Percentiles rank a stretch among this genome's conserved stretches.
Evolutionary conservation across 2,797 vertebrate genomes (phyloP).

Genomic region (Sebastes oblongus): DNA sequence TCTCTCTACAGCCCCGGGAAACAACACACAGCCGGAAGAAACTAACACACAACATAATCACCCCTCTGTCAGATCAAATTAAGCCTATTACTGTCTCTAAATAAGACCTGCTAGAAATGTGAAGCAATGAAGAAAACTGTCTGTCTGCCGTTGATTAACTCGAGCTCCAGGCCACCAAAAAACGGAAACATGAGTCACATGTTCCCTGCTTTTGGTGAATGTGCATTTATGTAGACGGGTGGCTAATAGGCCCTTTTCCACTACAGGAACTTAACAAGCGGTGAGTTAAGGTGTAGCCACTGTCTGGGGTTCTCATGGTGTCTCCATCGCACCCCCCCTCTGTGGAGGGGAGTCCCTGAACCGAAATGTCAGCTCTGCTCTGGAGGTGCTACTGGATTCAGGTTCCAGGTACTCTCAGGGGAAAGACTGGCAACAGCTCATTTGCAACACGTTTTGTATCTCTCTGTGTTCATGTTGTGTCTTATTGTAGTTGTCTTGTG

Average conservation of each 20-base stretch:
- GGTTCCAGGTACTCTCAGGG: too few relatives aligned
- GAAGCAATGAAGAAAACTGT: slow-evolving; percentile 21
- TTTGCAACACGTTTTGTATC: too few relatives aligned
- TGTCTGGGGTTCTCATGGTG: background rate
- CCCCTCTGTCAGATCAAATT: slow-evolving; percentile 50
- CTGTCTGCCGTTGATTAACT: slow-evolving; percentile 50
- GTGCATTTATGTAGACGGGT: background rate
- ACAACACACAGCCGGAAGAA: slow-evolving; percentile 15
- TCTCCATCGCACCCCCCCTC: background rate
- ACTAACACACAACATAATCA: slow-evolving; percentile 39
- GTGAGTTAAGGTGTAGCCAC: background rate
- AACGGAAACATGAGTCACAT: slow-evolving; percentile 9
- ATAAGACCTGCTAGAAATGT: slow-evolving; percentile 35
- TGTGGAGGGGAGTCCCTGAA: background rate
- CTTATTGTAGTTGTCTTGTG: too few relatives aligned
- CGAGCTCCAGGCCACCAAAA: slow-evolving; percentile 26
- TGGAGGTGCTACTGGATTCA: background rate
- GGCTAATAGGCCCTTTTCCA: background rate
- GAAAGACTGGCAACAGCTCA: too few relatives aligned
- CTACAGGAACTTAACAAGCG: background rate
- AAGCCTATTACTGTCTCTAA: slow-evolving; percentile 56
- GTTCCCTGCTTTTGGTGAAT: background rate
- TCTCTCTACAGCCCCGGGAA: slow-evolving; percentile 6
- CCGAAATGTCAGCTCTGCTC: background rate
- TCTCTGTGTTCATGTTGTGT: too few relatives aligned